Evolutionary conservation across 2,888 invertebrate genomes (phyloP), one percentile per base, ranked within the genome.

Genomic region (Agrotis segetum): DNA sequence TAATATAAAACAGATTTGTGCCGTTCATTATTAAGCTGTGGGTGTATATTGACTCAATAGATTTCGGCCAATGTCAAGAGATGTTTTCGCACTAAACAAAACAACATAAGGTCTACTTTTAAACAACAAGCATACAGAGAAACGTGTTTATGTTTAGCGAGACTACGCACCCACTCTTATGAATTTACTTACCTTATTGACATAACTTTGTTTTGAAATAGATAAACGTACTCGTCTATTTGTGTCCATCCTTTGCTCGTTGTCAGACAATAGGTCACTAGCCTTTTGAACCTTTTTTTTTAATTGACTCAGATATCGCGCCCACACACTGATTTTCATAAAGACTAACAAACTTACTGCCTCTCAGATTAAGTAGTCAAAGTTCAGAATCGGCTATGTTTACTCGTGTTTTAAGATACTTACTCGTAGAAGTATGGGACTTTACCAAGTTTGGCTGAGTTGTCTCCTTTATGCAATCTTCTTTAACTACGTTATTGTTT

Each of bases 1-100:
- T 34, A 46, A 0, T 52, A 53, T 40, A 52, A 67, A 67, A 67
- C 17, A 67, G 46, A 58, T 59, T 76, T 29, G 13, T 14, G 11
- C 56, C 24, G 13, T 58, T 16, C 44, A 29, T 53, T 68, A 56
- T 77, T 59, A 16, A 34, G 16, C 16, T 21, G 53, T 78, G 58
- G 77, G 53, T 46, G 49, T 70, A 50, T 62, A 77, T 60, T 71
- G 34, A 17, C 34, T 63, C 52, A 75, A 24, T 56, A 52, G 52
- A 63, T 63, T 69, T 44, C 13, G 47, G 5, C 17, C 62, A 59
- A 63, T 34, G 53, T 70, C 59, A 47, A 24, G 19, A 29, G 21
- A 21, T 24, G 16, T 59, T 59, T 69, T 58, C 16, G 34, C 11
- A 3, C 29, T 50, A 7, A 44, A 7, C 29, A 29, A 46, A 1